Conservation (phyloP, 1,140 invertebrate species). For the Piezodorus guildinii region DNA sequence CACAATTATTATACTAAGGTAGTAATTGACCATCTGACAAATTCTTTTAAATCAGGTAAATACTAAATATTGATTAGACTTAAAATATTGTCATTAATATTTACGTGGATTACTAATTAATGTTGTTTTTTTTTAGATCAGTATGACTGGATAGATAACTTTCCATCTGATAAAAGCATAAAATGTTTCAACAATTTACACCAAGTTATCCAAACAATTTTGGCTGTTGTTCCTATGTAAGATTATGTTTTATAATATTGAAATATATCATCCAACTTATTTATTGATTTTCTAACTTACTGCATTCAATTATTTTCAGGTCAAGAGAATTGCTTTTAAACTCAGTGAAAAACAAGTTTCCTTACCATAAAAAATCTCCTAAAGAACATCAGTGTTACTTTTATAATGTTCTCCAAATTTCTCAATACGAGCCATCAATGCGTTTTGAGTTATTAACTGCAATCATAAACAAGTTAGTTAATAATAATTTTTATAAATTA, state of each 20-base stretch:
- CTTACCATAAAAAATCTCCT: slow-evolving; percentile 47
- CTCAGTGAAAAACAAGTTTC: slow-evolving; percentile 44
- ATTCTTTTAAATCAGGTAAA: slow-evolving; percentile 42
- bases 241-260: slow-evolving; percentile 28
- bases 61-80: slow-evolving; percentile 16
- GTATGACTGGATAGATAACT: slow-evolving; percentile 35
- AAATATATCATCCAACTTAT: slow-evolving; percentile 18
- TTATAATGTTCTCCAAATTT: slow-evolving; percentile 36
- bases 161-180: slow-evolving; percentile 36
- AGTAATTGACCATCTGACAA: slow-evolving; percentile 44
- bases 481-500: no score
- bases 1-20: slow-evolving; percentile 47
- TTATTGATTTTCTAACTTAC: slow-evolving; percentile 18
- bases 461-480: slow-evolving; percentile 50
- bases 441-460: slow-evolving; percentile 47
- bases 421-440: slow-evolving; percentile 48
- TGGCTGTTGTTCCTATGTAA: slow-evolving; percentile 51
- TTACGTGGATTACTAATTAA: slow-evolving; percentile 20
- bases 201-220: slow-evolving; percentile 40
- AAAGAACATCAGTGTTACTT: slow-evolving; percentile 24
- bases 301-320: slow-evolving; percentile 35
- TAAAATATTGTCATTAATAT: neutral
- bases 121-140: slow-evolving; percentile 29
- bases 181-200: slow-evolving; percentile 43
- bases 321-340: slow-evolving; percentile 40